Conservation (phyloP, 2,113 vertebrate genomes). For the Rostratula benghalensis region DNA sequence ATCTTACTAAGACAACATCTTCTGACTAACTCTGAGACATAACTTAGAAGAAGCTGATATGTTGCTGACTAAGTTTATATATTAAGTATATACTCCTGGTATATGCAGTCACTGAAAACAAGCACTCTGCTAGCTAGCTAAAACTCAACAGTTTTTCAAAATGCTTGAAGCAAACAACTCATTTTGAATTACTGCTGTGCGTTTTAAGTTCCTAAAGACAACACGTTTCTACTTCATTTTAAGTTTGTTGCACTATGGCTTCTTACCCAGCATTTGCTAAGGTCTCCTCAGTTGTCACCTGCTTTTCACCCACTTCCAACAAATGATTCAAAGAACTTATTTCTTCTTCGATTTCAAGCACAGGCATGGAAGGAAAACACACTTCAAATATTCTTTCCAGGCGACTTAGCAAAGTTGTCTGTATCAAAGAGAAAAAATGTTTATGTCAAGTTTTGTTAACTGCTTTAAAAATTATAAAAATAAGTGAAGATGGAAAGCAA, state of each 20-base stretch:
- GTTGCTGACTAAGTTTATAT: background rate
- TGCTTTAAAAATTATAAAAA: background rate
- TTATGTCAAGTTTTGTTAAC: constrained; percentile 20
- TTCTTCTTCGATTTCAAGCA: constrained; percentile 73
- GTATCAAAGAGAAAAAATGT: constrained; percentile 50
- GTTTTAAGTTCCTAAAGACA: background rate
- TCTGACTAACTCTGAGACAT: constrained; percentile 6
- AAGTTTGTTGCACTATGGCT: background rate
- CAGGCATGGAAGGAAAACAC: constrained; percentile 82
- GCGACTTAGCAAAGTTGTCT: constrained; percentile 81
- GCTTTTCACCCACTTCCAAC: constrained; percentile 75
- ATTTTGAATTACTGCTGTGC: background rate
- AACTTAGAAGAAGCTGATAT: background rate
- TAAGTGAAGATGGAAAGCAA: background rate
- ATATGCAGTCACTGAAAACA: background rate
- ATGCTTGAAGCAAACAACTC: background rate
- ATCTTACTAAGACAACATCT: background rate
- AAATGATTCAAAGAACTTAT: constrained; percentile 80
- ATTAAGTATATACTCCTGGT: background rate
- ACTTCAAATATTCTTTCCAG: constrained; percentile 85
- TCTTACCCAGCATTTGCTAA: constrained; percentile 77
- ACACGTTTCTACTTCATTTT: background rate
- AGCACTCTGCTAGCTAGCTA: background rate
- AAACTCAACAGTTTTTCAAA: background rate
- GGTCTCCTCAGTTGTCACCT: constrained; percentile 58